A percentile compares a stretch with the other conserved stretches of the same genome.
These are phyloP conservation scores for Antechinus flavipes DNA, from an alignment of 2,113 vertebrate species.

Conservation along the genomic window DNA sequence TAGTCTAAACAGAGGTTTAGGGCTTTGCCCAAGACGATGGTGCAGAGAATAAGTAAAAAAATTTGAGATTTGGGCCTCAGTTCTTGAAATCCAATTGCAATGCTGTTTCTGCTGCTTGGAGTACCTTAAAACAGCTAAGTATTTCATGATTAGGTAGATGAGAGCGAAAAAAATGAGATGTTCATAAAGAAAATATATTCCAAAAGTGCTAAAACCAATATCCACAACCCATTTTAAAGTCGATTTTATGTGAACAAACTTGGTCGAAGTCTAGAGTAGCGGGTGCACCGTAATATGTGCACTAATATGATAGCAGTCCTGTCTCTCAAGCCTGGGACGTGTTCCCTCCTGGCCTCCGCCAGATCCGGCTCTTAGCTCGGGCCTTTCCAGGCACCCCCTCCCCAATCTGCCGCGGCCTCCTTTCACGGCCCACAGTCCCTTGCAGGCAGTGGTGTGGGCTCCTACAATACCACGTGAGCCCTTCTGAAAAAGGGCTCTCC, in stretches of 20 bases:
- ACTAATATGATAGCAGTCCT: background rate
- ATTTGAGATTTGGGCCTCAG: background rate
- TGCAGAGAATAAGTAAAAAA: background rate
- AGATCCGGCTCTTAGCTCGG: no score
- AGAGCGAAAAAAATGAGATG: conserved; percentile 31
- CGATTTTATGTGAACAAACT: background rate
- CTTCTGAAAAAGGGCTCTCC: background rate
- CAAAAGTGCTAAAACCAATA: conserved; percentile 29
- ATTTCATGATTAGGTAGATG: background rate
- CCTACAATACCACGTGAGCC: fast-evolving
- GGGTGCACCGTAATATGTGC: background rate
- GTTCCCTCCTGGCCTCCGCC: background rate
- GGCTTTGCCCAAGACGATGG: background rate
- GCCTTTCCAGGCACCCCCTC: background rate
- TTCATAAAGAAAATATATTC: conserved; percentile 12
- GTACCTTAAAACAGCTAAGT: background rate
- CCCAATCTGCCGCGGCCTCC: background rate
- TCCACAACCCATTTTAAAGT: conserved; percentile 11
- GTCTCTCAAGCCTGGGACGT: background rate
- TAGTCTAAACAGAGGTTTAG: background rate
- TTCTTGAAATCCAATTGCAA: conserved; percentile 23
- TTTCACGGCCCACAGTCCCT: background rate
- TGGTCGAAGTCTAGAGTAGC: conserved; percentile 12
- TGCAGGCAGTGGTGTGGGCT: background rate
- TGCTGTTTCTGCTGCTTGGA: background rate